Base-by-base conservation (phyloP, 2,113 vertebrate genomes). In the Microtus richardsoni region DNA sequence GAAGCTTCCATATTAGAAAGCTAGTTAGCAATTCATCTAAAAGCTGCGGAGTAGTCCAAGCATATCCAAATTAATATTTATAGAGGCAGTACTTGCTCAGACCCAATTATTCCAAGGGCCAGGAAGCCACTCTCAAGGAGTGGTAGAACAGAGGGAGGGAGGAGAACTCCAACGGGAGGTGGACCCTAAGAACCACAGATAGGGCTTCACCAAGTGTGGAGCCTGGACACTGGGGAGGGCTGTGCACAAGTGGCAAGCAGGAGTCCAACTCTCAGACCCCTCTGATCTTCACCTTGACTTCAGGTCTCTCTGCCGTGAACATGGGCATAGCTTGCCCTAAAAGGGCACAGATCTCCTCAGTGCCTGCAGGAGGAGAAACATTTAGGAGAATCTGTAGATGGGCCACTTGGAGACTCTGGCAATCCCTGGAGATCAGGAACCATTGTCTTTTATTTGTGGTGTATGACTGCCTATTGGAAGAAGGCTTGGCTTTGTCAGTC, bases 11-110 rank as follows among this genome's bases (percentile, higher is more conserved):
- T 96, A 98, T 98, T 98, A 97, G 97, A 97, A 97, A 98, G 96
- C 97, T 98, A 96, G 97, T 99, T 98, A 98, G 98, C 97, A 98
- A 98, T 98, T 98, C 98, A 98, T 98, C 97, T 97, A 96, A 98
- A 96, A 97, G 97, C 98, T 94, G 97, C 97, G 94, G 97, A 97
- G 94, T 90, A 97, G 98, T 93, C 98, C 97, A 98, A 98, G 98
- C 98, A 98, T 98, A 97, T 96, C 98, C 94, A 91, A 98, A 98
- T 98, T 98, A 98, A 98, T 98, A 98, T 98, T 98, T 98, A 98
- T 98, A 97, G 98, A 98, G 95, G 92, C 96, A 96, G 97, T 92
- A 96, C 97, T 98, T 98, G 97, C 98, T 98, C 97, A 96, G 94
- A 98, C 97, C 98, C 98, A 98, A 98, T 98, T 98, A 98, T 98